A percentile compares a stretch with the other conserved stretches of the same genome.
Evolutionary conservation across 2,888 invertebrate genomes (phyloP).

Genomic region (Eubasilissa splendida): DNA sequence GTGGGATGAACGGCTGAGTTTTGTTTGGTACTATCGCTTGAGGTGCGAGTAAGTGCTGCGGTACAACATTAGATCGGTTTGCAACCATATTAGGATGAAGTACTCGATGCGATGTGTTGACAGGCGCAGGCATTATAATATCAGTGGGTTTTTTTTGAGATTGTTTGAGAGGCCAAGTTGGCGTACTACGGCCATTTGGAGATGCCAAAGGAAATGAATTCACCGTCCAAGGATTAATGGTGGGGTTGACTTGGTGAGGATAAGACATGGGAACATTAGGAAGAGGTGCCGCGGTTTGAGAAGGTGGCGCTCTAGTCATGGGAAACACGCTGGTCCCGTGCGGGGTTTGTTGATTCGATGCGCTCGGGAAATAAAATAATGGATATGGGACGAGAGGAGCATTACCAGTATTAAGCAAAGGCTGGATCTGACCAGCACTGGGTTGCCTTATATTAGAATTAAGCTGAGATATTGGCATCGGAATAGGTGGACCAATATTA

Average conservation of each 20-base stretch:
- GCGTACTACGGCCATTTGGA: conserved; percentile 58
- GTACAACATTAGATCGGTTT: conserved; percentile 43
- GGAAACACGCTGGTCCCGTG: conserved; percentile 56
- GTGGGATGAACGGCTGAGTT: conserved; percentile 64
- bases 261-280: conserved; percentile 57
- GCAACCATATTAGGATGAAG: conserved; percentile 46
- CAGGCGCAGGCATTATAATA: conserved; percentile 20
- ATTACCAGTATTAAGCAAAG: conserved; percentile 51
- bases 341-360: conserved; percentile 56
- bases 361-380: conserved; percentile 56
- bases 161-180: conserved; percentile 58
- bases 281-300: conserved; percentile 54
- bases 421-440: conserved; percentile 50
- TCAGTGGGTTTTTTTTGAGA: conserved; percentile 50
- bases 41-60: conserved; percentile 55
- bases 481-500: conserved; percentile 43
- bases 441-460: conserved; percentile 48
- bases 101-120: conserved; percentile 35
- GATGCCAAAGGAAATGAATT: conserved; percentile 60
- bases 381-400: conserved; percentile 56
- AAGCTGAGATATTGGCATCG: conserved; percentile 52
- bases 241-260: conserved; percentile 53
- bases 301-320: conserved; percentile 55
- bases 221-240: conserved; percentile 60
- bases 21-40: conserved; percentile 52